These are phyloP conservation scores for Ochotona princeps DNA, from an alignment of 2,113 vertebrate genomes.

Conservation along the genomic window DNA sequence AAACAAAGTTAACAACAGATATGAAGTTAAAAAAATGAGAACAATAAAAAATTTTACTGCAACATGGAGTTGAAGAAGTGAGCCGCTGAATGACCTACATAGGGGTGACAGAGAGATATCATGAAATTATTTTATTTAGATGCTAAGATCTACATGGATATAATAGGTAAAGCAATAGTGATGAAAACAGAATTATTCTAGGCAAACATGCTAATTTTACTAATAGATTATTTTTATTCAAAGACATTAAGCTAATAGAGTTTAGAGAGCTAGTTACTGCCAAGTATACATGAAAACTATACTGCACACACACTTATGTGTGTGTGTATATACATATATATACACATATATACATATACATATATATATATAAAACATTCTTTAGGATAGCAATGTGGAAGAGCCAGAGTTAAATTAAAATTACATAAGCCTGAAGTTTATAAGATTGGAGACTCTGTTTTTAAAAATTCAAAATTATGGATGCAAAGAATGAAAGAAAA, in stretches of 20 bases:
- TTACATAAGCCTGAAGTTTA: background rate
- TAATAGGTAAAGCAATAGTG: background rate
- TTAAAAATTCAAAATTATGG: background rate
- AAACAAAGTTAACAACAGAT: too few relatives aligned
- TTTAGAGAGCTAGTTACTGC: background rate
- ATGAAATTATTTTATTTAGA: background rate
- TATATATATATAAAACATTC: background rate
- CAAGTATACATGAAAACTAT: background rate
- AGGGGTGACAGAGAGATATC: too few relatives aligned
- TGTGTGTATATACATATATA: background rate
- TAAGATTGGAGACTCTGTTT: background rate
- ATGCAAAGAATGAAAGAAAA: background rate
- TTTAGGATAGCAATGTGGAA: background rate
- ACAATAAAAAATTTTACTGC: too few relatives aligned
- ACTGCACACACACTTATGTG: background rate
- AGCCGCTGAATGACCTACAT: too few relatives aligned
- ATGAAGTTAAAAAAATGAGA: too few relatives aligned
- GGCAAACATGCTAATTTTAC: background rate
- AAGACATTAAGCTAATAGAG: background rate
- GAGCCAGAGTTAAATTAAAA: background rate
- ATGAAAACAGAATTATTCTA: background rate
- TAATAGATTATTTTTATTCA: background rate
- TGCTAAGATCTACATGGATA: background rate
- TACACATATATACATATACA: background rate
- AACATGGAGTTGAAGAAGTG: too few relatives aligned